Conservation (phyloP, 2,888 invertebrate genomes). For the Pachycephus smyrnensis region DNA sequence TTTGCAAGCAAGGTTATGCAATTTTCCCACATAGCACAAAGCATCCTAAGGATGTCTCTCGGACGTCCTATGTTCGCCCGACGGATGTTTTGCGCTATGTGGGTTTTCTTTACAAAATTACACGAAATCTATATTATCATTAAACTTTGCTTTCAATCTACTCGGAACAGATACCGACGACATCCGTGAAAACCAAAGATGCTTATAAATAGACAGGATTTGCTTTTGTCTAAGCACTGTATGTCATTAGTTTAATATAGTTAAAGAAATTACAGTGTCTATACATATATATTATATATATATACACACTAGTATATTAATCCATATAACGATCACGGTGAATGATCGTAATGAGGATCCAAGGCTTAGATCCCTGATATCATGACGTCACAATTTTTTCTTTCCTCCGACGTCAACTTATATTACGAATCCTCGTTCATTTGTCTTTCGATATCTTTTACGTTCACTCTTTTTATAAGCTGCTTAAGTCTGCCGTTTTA, state of each 20-base stretch:
- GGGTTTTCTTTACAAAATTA: neutral
- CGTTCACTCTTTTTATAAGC: neutral
- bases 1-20: neutral
- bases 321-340: neutral
- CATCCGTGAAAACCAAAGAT: neutral
- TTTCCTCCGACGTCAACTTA: neutral
- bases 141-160: neutral
- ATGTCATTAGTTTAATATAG: neutral
- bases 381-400: neutral
- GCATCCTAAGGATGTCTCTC: too few species aligned
- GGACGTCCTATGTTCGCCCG: too few species aligned
- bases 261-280: neutral
- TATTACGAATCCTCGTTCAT: neutral
- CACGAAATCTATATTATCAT: neutral
- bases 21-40: too few species aligned
- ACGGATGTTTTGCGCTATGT: too few species aligned
- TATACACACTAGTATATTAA: neutral
- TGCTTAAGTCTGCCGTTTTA: neutral
- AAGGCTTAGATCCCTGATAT: neutral
- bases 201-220: neutral
- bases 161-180: neutral
- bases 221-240: neutral
- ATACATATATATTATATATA: too few species aligned
- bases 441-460: neutral
- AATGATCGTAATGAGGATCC: neutral